Percentiles rank a stretch among this genome's conserved stretches.
phyloP scores from a whole-genome alignment of 30 jellyfish, hydroid and myxozoan genomes.

The Catostylus mosaicus region DNA sequence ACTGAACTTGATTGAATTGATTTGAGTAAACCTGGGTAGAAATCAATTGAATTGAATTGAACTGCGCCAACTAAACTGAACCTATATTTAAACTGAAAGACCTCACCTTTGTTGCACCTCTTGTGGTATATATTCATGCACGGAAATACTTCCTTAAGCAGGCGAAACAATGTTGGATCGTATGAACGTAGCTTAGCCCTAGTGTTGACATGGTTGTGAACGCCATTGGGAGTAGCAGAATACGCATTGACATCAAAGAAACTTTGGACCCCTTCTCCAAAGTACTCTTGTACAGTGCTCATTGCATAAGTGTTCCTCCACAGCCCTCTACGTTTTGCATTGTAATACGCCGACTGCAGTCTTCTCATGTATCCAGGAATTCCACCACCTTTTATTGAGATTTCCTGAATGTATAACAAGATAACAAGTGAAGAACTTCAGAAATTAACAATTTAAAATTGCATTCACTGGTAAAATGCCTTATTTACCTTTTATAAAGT shows the following conservation, averaged over 20 bases:
- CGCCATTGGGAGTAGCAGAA: constrained; percentile 68
- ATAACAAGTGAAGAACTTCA: no score
- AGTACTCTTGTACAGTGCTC: constrained; percentile 72
- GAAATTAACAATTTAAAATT: no score
- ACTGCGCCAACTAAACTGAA: not conserved
- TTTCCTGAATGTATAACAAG: constrained; percentile 62
- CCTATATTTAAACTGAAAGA: not conserved
- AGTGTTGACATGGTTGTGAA: constrained; percentile 76
- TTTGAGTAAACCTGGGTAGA: no score
- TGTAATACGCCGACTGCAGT: constrained; percentile 58
- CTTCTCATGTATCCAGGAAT: constrained; percentile 72
- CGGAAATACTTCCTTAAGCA: constrained; percentile 71
- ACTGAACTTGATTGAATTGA: no score
- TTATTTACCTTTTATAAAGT: no score
- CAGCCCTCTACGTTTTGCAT: constrained; percentile 66
- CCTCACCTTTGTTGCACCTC: constrained; percentile 71
- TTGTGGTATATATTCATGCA: constrained; percentile 68
- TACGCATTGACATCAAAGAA: constrained; percentile 76
- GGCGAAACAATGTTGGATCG: constrained; percentile 67
- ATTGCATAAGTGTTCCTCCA: constrained; percentile 83
- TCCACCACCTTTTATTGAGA: constrained; percentile 76
- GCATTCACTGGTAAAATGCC: no score
- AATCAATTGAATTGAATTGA: no score
- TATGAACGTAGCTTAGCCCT: constrained; percentile 63
- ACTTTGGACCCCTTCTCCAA: constrained; percentile 85